A percentile compares a stretch with the other conserved stretches of the same genome.
phyloP scores from a whole-genome alignment of 1,140 invertebrate species.

The Ostrea denselamellosa region DNA sequence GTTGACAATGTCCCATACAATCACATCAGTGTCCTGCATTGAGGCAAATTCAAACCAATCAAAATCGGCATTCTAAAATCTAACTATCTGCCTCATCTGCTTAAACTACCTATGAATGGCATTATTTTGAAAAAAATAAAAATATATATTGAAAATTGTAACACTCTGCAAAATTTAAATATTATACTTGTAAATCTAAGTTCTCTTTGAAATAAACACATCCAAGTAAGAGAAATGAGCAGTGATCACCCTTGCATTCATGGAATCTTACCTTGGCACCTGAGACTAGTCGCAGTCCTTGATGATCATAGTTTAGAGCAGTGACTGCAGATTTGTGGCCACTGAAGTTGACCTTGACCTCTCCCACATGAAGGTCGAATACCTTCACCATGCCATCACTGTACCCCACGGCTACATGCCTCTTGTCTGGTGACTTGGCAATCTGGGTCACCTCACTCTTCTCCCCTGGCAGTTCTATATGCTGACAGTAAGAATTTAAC shows the following conservation, averaged over 20 bases:
- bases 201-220: too few species aligned
- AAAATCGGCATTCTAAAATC: too few species aligned
- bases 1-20: constrained; percentile 96
- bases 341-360: constrained; percentile 88
- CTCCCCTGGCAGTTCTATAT: constrained; percentile 82
- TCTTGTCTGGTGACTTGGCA: constrained; percentile 85
- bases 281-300: constrained; percentile 90
- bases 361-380: constrained; percentile 83
- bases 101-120: too few species aligned
- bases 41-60: too few species aligned
- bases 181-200: too few species aligned
- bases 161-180: too few species aligned
- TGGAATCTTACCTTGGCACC: constrained; percentile 87
- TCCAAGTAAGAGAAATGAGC: too few species aligned
- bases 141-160: too few species aligned
- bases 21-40: constrained; percentile 94
- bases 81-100: too few species aligned
- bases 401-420: constrained; percentile 93
- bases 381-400: constrained; percentile 92
- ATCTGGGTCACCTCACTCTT: constrained; percentile 88
- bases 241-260: too few species aligned
- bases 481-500: constrained; percentile 63
- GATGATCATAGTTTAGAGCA: constrained; percentile 88
- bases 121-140: too few species aligned
- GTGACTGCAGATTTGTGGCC: constrained; percentile 94